Conservation (phyloP, 2,888 invertebrate genomes). For the Caenorhabditis parvicauda region DNA sequence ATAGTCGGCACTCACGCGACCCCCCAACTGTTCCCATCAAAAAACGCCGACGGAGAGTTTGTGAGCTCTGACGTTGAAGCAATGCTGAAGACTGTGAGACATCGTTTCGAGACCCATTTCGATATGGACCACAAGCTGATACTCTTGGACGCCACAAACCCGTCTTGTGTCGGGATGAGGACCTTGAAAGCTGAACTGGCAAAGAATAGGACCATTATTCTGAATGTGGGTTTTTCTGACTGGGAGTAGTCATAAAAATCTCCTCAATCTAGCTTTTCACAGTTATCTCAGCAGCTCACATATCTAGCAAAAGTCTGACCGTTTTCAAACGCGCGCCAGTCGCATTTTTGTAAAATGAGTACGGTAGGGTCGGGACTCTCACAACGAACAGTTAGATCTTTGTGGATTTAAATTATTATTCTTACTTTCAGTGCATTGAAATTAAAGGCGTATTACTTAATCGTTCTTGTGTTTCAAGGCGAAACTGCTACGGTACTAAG, state of each 20-base stretch:
- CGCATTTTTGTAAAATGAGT: too few relatives aligned
- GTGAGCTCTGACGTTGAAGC: constrained; percentile 69
- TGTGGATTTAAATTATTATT: too few relatives aligned
- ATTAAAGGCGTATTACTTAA: too few relatives aligned
- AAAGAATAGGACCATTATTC: constrained; percentile 67
- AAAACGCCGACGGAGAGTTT: constrained; percentile 64
- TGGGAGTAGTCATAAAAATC: too few relatives aligned
- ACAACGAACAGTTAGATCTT: too few relatives aligned
- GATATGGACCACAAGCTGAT: constrained; percentile 69
- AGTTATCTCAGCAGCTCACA: too few relatives aligned
- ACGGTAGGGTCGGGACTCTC: too few relatives aligned
- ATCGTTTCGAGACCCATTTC: constrained; percentile 69
- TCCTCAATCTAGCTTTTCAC: too few relatives aligned
- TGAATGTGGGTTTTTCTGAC: constrained; percentile 56
- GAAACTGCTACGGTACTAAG: too few relatives aligned
- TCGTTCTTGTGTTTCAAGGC: too few relatives aligned
- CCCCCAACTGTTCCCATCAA: constrained; percentile 33
- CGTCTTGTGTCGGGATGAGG: constrained; percentile 71
- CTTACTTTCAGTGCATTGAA: too few relatives aligned
- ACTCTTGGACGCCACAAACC: constrained; percentile 71
- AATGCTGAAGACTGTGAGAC: constrained; percentile 63
- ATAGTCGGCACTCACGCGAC: constrained; percentile 71
- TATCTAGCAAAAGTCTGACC: background rate
- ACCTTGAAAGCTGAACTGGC: constrained; percentile 69
- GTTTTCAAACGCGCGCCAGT: background rate